Base-by-base conservation (phyloP, 2,888 invertebrate species). In the Tetrapedia diversipes region DNA sequence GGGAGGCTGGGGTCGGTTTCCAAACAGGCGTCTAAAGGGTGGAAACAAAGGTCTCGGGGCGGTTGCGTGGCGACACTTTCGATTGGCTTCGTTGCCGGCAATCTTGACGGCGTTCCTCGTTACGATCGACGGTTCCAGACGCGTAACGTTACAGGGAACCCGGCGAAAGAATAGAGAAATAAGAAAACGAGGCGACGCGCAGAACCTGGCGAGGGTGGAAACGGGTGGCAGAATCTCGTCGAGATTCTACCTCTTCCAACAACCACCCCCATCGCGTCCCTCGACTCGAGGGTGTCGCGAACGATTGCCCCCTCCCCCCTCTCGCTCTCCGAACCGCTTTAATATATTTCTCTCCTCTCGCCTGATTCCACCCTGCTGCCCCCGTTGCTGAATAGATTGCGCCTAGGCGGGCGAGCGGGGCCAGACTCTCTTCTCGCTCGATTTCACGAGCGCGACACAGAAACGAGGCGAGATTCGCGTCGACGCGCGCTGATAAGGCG, bases 81-180 rank as follows among this genome's bases (percentile, higher is more conserved):
- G 32, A 77, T 77, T 77, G 77, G 64, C 77, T 75, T 75, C 75
- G 77, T 77, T 65, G 49, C 27, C 65, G 49, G 56, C 65, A 74
- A 54, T 53, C 63, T 57, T 41, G 61, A 19, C 47, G 43, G 11
- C 54, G 56, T 49, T 51, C 37, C 68, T 75, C 57, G 75, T 78
- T 74, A 80, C 77, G 61, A 64, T 61, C 74, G 45, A 27, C 59
- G 66, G 49, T 14, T 16, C 4, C 3, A n/a, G 43, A 19, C 60
- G 37, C 71, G 83, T 51, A 29, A 63, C 16, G 57, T 19, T 29
- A 65, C 56, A 24, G 16, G 24, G 14, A 32, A n/a, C 32, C 14
- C 19, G 41, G 22, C 14, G 53, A 34, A 41, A 66, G 57, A 63
- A 73, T 54, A 32, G 16, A 47, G 22, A 43, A 27, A 41, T 45